Base-by-base conservation (phyloP, 2,888 invertebrate species). In the Chymomyza caudatula region DNA sequence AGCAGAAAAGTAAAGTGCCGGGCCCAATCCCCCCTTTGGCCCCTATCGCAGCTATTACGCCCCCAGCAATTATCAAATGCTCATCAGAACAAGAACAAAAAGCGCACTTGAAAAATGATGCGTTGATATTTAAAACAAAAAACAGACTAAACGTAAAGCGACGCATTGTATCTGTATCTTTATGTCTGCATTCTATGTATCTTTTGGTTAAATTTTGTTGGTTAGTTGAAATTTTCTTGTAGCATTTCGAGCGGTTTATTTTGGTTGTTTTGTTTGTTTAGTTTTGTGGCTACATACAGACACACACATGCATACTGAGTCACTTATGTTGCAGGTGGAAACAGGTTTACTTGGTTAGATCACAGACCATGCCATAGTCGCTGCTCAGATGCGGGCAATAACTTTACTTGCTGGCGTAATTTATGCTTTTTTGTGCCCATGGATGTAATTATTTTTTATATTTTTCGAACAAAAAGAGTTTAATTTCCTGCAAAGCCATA, bases 231-330 rank as follows among this genome's bases (percentile, higher is more conserved):
- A 67, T 64, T 71, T 42, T 60, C 65, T 64, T 68, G 62, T 64
- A 44, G 59, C 65, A 19, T 42, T 44, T 44, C 56, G 73, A 61
- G 57, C 58, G 78, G 85, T 85, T 86, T 85, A 86, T 81, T 83
- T 85, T 86, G 75, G 82, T 84, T 83, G 73, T 71, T 78, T 84
- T 74, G 85, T 80, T 81, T 82, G 85, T 86, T 86, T 85, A 81
- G 82, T 83, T 83, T 81, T 83, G 86, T 83, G 77, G 79, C 79
- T 47, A 67, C 77, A 61, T 71, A 78, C 60, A 71, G 53, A 56
- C 53, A 62, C 57, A 63, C 47, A 57, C 55, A 69, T 22, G 68
- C 42, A 65, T 23, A 61, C 51, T 55, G 11, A 13, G 56, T 51
- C 23, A 67, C 47, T 55, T 61, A 70, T 66, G 71, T 72, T 86